Conservation (phyloP, 2,797 vertebrate genomes). For the Pseudochirops cupreus region DNA sequence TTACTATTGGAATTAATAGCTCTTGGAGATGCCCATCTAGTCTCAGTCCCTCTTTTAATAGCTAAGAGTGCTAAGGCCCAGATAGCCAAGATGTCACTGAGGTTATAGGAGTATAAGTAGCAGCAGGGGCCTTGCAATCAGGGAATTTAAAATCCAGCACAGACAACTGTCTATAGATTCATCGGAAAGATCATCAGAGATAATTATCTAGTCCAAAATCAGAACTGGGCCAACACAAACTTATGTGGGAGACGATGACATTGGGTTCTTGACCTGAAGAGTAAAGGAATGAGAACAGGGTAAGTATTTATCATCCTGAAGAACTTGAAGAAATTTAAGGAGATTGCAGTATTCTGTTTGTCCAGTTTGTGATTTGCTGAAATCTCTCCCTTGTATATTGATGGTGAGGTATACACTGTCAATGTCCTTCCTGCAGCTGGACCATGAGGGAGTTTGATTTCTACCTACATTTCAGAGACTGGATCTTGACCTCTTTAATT, state of each 20-base stretch:
- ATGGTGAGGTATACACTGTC: conserved; percentile 41
- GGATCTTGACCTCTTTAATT: conserved; percentile 42
- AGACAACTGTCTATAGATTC: not conserved
- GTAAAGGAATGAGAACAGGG: not conserved
- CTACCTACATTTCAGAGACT: not conserved
- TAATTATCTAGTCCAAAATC: not conserved
- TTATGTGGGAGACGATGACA: not conserved
- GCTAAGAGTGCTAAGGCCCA: not conserved
- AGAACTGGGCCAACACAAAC: not conserved
- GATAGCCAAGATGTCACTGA: not conserved
- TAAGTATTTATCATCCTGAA: not conserved
- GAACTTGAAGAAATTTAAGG: not conserved
- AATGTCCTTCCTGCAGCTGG: not conserved
- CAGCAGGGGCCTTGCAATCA: not conserved
- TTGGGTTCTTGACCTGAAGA: not conserved
- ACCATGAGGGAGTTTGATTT: conserved; percentile 36
- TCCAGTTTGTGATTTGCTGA: not conserved
- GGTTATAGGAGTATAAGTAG: not conserved
- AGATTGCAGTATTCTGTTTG: conserved; percentile 34
- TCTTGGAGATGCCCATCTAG: not conserved
- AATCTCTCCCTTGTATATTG: not conserved
- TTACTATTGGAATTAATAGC: not conserved
- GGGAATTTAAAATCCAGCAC: not conserved
- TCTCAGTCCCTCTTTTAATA: not conserved
- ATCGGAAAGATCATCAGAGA: not conserved